Base-by-base conservation (phyloP, 2,797 vertebrate genomes). In the Paedocypris micromegethes region DNA sequence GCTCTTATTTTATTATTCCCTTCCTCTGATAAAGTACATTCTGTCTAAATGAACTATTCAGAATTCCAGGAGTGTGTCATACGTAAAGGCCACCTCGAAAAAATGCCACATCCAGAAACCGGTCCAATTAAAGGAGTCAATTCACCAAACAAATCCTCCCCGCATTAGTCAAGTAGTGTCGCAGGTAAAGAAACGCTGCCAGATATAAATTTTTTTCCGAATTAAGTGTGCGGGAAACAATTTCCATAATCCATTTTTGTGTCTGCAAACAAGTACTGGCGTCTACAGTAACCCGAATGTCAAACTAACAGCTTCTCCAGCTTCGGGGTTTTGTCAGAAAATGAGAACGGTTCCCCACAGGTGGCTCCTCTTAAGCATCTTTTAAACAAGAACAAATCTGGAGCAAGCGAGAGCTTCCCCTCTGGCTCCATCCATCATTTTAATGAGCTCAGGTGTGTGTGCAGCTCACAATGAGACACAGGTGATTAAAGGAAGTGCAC, bases 371-470 rank as follows among this genome's bases (percentile, higher is more conserved):
- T 87, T 89, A 87, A 84, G 85, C 84, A 85, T 85, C 83, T 82
- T 87, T 84, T 86, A 83, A 90, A 88, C 79, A 82, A 81, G 84
- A 87, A 89, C 88, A 88, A 85, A 88, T 89, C 83, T 86, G 78
- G 80, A 86, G 79, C 74, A 84, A 86, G 72, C 80, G 82, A 86
- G 82, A 87, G 84, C 70, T 84, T 88, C 86, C 86, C 88, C 81
- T 83, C 79, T 83, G 80, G 84, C 85, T 85, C 85, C 87, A 95
- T 93, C 91, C 89, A 91, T 96, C 93, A 93, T 88, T 85, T 78
- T 92, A 97, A 94, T 92, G 90, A 93, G 86, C 79, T 85, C 84
- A 87, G 81, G 86, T 84, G 85, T 85, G 85, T 84, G 77, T 74
- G 66, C 75, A 85, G 84, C 85, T 86, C 85, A 89, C 91, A 88